Evolutionary conservation across 2,888 invertebrate genomes (phyloP).

Genomic region (Cryptus armator): DNA sequence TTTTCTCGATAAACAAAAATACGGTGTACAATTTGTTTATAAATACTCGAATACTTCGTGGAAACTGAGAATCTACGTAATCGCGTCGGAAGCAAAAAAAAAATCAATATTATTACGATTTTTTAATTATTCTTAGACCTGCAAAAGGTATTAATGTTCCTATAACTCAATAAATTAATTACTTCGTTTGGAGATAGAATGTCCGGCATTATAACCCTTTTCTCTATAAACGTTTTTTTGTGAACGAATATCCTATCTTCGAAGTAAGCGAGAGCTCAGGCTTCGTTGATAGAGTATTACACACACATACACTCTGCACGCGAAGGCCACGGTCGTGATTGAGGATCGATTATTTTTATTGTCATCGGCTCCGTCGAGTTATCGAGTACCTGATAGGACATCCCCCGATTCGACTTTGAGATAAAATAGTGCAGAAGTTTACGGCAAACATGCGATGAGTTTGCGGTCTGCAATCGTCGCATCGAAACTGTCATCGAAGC

Average conservation of each 20-base stretch:
- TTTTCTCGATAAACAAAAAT: too few relatives aligned
- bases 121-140: too few relatives aligned
- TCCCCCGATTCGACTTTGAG: conserved; percentile 38
- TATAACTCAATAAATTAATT: background rate
- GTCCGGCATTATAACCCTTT: background rate
- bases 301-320: background rate
- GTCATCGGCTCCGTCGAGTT: conserved; percentile 27
- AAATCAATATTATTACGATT: too few relatives aligned
- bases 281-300: background rate
- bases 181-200: background rate
- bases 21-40: too few relatives aligned
- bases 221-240: background rate
- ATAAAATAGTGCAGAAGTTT: conserved; percentile 63
- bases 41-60: too few relatives aligned
- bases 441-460: conserved; percentile 18
- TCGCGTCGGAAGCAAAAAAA: too few relatives aligned
- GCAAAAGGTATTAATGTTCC: too few relatives aligned
- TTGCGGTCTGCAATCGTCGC: conserved; percentile 6
- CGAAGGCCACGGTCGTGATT: conserved; percentile 73
- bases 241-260: background rate
- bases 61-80: too few relatives aligned
- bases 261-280: background rate
- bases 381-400: conserved; percentile 59
- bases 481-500: conserved; percentile 52
- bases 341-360: conserved; percentile 60